phyloP scores from a whole-genome alignment of 2,797 vertebrate species.

The Orestias chungarensis region DNA sequence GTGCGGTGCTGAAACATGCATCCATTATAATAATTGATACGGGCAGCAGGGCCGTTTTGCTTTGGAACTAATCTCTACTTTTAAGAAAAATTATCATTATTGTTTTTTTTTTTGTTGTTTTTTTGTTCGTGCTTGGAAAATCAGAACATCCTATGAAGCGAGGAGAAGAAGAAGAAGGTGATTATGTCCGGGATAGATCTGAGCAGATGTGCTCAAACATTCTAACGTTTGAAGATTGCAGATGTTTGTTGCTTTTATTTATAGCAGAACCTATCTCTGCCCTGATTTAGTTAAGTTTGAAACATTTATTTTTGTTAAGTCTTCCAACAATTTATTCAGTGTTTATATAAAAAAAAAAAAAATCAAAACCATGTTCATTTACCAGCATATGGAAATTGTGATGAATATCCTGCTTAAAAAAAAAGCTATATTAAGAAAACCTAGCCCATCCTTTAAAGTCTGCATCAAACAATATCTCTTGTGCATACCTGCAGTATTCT shows the following conservation, averaged over 20 bases:
- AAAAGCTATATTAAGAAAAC: not conserved
- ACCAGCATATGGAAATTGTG: not conserved
- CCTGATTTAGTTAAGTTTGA: too few species aligned
- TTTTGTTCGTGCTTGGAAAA: conserved; percentile 6
- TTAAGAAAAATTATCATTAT: conserved; percentile 43
- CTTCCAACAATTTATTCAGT: too few species aligned
- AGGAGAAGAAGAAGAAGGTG: not conserved
- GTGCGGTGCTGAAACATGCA: conserved; percentile 28
- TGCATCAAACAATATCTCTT: not conserved
- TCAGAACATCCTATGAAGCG: not conserved
- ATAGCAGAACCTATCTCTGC: not conserved
- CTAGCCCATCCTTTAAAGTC: not conserved
- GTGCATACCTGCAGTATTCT: not conserved
- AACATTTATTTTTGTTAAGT: too few species aligned
- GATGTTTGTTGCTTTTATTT: not conserved
- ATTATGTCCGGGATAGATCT: not conserved
- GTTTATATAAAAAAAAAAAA: too few species aligned
- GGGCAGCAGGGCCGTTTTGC: conserved; percentile 21
- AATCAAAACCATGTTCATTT: not conserved
- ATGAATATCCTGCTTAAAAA: not conserved
- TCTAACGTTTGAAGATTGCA: not conserved
- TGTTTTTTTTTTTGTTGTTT: too few species aligned
- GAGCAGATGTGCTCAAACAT: not conserved
- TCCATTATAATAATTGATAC: conserved; percentile 64
- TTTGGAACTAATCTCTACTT: conserved; percentile 42